phyloP scores from a whole-genome alignment of 2,888 invertebrate species.

The Leucania comma region DNA sequence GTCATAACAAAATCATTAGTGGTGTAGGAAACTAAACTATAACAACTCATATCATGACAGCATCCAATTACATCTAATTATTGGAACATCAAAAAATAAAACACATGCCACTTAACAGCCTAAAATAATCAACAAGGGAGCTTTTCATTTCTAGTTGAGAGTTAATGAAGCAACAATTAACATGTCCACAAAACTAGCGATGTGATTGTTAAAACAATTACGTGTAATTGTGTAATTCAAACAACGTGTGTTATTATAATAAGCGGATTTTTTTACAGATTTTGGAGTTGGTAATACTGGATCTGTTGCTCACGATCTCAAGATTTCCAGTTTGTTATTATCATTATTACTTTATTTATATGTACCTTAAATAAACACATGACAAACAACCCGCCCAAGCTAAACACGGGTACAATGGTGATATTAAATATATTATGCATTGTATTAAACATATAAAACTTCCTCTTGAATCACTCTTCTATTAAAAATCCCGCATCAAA shows the following conservation, averaged over 20 bases:
- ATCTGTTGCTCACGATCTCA: background rate
- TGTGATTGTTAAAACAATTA: conserved; percentile 51
- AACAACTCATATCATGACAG: too few species aligned
- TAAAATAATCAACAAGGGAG: conserved; percentile 34
- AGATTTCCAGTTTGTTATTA: too few species aligned
- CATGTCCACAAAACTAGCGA: conserved; percentile 35
- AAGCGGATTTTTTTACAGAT: conserved; percentile 21
- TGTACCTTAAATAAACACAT: too few species aligned
- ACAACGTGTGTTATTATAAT: conserved; percentile 28
- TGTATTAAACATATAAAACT: too few species aligned
- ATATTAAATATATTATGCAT: too few species aligned
- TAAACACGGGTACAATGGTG: too few species aligned
- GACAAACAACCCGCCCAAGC: too few species aligned
- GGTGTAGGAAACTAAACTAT: too few species aligned
- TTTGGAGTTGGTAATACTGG: conserved; percentile 2
- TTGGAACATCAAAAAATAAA: conserved; percentile 1
- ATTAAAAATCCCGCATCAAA: too few species aligned
- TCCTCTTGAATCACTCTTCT: too few species aligned
- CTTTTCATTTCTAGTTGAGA: conserved; percentile 45
- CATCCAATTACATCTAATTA: conserved; percentile 13
- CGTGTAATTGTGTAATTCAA: conserved; percentile 25
- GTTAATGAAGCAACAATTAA: conserved; percentile 47
- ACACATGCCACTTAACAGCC: conserved; percentile 16
- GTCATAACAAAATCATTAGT: too few species aligned
- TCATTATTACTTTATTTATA: too few species aligned